Evolutionary conservation across 2,113 vertebrate species (phyloP), one percentile per base, ranked within the genome.

Genomic region (Candoia aspera): DNA sequence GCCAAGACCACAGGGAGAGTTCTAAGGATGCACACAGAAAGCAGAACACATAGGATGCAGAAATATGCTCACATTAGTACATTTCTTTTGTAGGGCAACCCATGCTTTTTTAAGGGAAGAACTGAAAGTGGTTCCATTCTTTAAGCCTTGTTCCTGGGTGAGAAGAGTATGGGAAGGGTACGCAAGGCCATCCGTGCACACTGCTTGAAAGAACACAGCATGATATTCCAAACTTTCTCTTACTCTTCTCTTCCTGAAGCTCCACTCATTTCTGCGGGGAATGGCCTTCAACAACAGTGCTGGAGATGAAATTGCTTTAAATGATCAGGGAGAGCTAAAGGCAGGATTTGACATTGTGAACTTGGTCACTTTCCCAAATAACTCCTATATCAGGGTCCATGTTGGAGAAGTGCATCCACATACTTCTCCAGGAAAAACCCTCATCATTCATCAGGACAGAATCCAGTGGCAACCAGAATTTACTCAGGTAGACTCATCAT

Each of bases 331-430:
- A 17, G n/a, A 54, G 17, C 26, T 91, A 23, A 11, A n/a, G 26
- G 90, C 29, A 37, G 90, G 90, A 33, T 91, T 91, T 55, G 90
- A 84, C 60, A 49, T 90, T 84, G 84, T 58, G 5, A 90, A 90
- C 13, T 62, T 90, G 17, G 5, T 91, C 84, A 64, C 84, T 86
- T 91, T 91, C 21, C 42, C 17, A 64, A 86, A 91, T 37, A 60
- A 85, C 1, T 91, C 90, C 21, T 91, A 90, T 49, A 8, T 46
- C 73, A 90, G 37, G 1, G 4, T 84, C 33, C 57, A 58, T 4
- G 55, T 90, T 13, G 89, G 73, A 26, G 19, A 37, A 3, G 1
- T 90, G 33, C 13, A 59, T 21, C 33, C 73, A 46, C 54, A 84
- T 1, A 55, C 33, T 42, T 24, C 89, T 83, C 42, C 23, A 57